These are phyloP conservation scores for Aselliscus stoliczkanus DNA, from an alignment of 2,797 vertebrate genomes.

Conservation along the genomic window DNA sequence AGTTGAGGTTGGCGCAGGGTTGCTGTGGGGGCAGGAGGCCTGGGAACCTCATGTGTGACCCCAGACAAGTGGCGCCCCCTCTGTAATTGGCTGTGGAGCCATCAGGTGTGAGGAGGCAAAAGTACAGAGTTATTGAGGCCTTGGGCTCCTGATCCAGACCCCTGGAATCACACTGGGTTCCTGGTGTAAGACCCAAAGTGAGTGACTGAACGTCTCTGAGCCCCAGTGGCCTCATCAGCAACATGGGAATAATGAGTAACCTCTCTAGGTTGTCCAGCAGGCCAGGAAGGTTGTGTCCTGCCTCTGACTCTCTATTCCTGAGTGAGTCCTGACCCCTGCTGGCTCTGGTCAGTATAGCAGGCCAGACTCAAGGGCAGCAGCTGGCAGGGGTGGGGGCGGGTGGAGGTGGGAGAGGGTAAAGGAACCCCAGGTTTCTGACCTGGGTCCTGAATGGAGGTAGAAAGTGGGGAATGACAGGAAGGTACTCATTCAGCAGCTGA, in stretches of 20 bases:
- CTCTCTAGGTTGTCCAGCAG: neutral
- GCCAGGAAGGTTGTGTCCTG: no score
- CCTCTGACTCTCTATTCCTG: neutral
- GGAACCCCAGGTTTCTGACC: neutral
- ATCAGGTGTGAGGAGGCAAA: no score
- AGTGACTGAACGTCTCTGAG: neutral
- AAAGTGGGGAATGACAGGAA: neutral
- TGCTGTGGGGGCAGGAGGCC: neutral
- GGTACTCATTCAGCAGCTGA: neutral
- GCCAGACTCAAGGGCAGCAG: accelerated
- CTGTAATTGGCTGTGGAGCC: neutral
- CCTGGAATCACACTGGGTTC: neutral
- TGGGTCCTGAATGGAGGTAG: neutral
- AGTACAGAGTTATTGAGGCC: neutral
- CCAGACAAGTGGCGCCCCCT: neutral
- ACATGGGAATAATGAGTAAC: neutral
- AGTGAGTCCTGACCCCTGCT: neutral
- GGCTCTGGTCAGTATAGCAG: neutral
- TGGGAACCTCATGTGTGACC: neutral
- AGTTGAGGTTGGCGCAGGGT: accelerated
- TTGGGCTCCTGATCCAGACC: neutral
- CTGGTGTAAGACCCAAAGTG: neutral
- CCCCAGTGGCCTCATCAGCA: neutral
- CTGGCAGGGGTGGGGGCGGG: no score
- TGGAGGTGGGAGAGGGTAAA: no score